These are phyloP conservation scores for Amiota minor DNA, from an alignment of 2,888 invertebrate genomes.

Conservation along the genomic window DNA sequence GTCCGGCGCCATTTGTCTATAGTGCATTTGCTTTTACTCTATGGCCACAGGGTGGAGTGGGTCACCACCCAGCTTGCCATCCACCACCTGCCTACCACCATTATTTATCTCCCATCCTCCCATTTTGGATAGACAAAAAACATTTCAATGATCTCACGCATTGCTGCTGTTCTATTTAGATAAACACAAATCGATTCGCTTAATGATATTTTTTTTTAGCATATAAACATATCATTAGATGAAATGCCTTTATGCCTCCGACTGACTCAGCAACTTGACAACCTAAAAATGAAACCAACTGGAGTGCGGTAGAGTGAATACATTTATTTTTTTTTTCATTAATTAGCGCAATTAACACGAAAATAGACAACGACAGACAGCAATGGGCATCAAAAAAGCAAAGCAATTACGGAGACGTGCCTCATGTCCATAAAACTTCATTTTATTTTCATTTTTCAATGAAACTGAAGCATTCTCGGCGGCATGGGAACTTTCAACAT, in stretches of 20 bases:
- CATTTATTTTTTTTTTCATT: background rate
- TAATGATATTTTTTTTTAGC: background rate
- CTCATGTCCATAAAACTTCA: too few species aligned
- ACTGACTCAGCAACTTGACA: too few species aligned
- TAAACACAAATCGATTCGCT: slow-evolving; percentile 3
- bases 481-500: too few species aligned
- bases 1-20: slow-evolving; percentile 18
- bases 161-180: slow-evolving; percentile 13
- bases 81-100: background rate
- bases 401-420: background rate
- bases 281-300: too few species aligned
- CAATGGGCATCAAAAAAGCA: background rate
- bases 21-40: background rate
- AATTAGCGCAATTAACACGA: slow-evolving; percentile 11
- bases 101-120: too few species aligned
- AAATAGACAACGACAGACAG: slow-evolving; percentile 11
- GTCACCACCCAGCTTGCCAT: background rate
- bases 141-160: slow-evolving; percentile 15
- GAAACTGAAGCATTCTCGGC: background rate
- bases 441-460: too few species aligned
- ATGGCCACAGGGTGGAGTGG: background rate
- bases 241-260: background rate
- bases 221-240: background rate
- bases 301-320: background rate
- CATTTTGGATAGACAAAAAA: background rate